Evolutionary conservation across 2,113 vertebrate species (phyloP), one percentile per base, ranked within the genome.

Genomic region (Chaetorhynchus papuensis): DNA sequence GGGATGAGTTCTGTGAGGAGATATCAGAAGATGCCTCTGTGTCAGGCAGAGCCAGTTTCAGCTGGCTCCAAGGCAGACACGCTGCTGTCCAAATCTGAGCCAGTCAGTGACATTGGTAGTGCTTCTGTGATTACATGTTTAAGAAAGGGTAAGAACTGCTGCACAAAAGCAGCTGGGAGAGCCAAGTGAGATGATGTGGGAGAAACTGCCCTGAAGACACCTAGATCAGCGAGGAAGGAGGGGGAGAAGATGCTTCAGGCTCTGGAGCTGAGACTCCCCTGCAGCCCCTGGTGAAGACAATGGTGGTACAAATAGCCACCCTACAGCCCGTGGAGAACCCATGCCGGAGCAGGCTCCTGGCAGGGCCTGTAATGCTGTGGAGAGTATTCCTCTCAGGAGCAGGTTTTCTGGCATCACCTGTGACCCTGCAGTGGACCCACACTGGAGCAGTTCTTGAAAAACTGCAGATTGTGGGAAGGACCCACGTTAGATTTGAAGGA

Each of bases 351-450:
- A 28, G 8, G 22, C 20, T 75, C 13, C 41, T 74, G 54, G 9
- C 44, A 70, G 75, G 20, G 42, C 35, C 23, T 15, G 4, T 47
- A 30, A 15, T 10, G 13, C 35, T 12, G 1, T 56, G 66, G 39
- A 79, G 41, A 65, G 41, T 27, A 61, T 23, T 42, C 30, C 30
- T 33, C 5, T 8, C n/a, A 39, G 33, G 37, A 71, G 8, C 33
- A 52, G 47, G 30, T 84, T 79, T 92, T 16, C 52, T 71, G 77
- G 35, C 41, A 79, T 18, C 21, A 30, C 15, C 15, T 60, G 10
- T 60, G 22, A 42, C 26, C 41, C 15, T 0, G 0, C 2, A 5
- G 47, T 13, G 24, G 26, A 37, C 44, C 39, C 41, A 26, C 5
- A 10, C 47, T 54, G 44, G 22, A 64, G 30, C 28, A 76, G 39